Evolutionary conservation across 1,140 invertebrate species (phyloP).

Genomic region (Drosophila oshimai): DNA sequence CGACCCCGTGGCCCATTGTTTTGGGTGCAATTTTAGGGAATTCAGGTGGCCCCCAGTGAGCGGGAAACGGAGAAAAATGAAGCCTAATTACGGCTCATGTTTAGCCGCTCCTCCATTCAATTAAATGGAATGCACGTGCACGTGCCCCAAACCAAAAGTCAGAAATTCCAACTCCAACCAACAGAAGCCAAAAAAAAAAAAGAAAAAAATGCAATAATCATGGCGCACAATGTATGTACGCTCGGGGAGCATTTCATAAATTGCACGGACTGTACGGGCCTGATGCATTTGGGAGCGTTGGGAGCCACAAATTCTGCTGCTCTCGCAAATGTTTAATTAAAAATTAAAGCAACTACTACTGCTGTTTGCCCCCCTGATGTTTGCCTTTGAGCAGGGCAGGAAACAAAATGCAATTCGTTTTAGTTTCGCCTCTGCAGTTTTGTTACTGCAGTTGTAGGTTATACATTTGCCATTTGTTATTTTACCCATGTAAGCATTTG

Average conservation of each 20-base stretch:
- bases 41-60: conserved; percentile 34
- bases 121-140: conserved; percentile 65
- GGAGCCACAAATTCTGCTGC: conserved; percentile 41
- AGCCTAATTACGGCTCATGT: conserved; percentile 57
- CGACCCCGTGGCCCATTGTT: conserved; percentile 26
- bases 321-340: conserved; percentile 65
- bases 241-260: conserved; percentile 49
- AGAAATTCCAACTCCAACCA: conserved; percentile 6
- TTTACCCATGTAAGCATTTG: conserved; percentile 8
- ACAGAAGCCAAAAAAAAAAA: conserved; percentile 6
- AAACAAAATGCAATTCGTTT: conserved; percentile 47
- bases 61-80: conserved; percentile 47
- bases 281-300: conserved; percentile 32
- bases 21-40: conserved; percentile 25
- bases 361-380: conserved; percentile 38
- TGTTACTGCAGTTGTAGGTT: conserved; percentile 20
- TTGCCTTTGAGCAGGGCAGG: conserved; percentile 30
- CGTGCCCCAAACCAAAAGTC: conserved; percentile 20
- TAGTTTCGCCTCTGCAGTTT: neutral
- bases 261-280: conserved; percentile 20
- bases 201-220: conserved; percentile 46
- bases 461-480: conserved; percentile 14
- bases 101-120: conserved; percentile 59
- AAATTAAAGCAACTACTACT: conserved; percentile 63
- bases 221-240: conserved; percentile 32